These are phyloP conservation scores for Leucophora obtusa DNA, from an alignment of 2,888 invertebrate species.

Conservation along the genomic window DNA sequence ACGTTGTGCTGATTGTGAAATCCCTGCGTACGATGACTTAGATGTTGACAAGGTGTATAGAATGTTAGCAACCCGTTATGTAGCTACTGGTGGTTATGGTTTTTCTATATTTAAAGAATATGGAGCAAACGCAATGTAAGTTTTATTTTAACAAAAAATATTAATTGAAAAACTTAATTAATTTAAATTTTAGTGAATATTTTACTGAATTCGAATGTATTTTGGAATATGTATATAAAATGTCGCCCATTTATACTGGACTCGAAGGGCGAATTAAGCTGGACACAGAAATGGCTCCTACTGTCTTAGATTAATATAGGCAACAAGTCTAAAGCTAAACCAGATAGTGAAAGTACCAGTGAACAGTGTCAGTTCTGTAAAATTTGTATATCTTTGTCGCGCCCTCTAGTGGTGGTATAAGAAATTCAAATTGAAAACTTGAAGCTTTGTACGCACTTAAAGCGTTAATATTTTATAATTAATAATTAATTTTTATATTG, in stretches of 20 bases:
- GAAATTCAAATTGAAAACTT: too few species aligned
- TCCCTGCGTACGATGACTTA: constrained; percentile 82
- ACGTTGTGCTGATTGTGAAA: constrained; percentile 82
- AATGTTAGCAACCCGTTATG: constrained; percentile 81
- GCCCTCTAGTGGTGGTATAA: too few species aligned
- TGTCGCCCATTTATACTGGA: constrained; percentile 50
- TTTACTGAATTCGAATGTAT: constrained; percentile 43
- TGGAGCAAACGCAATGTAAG: constrained; percentile 68
- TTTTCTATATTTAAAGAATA: constrained; percentile 78
- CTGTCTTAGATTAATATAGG: too few species aligned
- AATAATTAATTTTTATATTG: too few species aligned
- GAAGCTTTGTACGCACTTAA: too few species aligned
- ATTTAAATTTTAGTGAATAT: constrained; percentile 47
- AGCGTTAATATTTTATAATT: too few species aligned
- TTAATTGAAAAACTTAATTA: too few species aligned
- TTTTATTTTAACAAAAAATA: background rate
- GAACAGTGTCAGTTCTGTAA: too few species aligned
- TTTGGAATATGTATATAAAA: constrained; percentile 47
- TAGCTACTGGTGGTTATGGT: constrained; percentile 84
- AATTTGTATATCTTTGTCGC: too few species aligned
- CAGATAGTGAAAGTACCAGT: too few species aligned
- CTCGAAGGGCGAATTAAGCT: constrained; percentile 42
- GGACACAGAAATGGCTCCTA: too few species aligned
- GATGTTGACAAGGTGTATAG: constrained; percentile 81
- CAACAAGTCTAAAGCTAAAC: too few species aligned